Evolutionary conservation across 2,113 vertebrate species (phyloP), one percentile per base, ranked within the genome.

Genomic region (Xiphias gladius): DNA sequence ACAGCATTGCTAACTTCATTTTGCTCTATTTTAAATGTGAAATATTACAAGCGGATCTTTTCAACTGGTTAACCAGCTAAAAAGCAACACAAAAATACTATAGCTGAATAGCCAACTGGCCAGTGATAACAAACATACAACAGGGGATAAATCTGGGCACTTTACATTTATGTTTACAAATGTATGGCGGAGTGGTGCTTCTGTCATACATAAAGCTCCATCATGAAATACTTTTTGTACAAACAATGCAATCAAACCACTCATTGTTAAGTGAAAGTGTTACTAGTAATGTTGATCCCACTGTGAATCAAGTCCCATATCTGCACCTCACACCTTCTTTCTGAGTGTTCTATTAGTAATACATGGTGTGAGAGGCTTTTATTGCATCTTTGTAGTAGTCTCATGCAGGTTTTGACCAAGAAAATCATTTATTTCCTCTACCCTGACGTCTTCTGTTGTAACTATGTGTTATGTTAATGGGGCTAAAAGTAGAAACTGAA

Each of bases 281-380:
- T 35, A 61, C 69, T 26, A 30, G 14, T 32, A 50, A 19, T 59
- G 10, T 35, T 28, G 17, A 63, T 52, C 13, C 20, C n/a, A n/a
- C 11, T 68, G 54, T 74, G 37, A 62, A 67, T 54, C 55, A 70
- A 46, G 22, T 62, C 22, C 24, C 17, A 32, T 63, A 9, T 73
- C 73, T 19, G 26, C 32, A 66, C 50, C 22, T 26, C n/a, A 62
- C 26, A 43, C 22, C 30, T 43, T 5, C 46, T 46, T 76, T 64
- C n/a, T 50, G 19, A 80, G 67, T 1, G n/a, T 19, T 43, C n/a
- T 50, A 32, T 73, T 69, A 39, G 32, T 26, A 46, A 66, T 32
- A 81, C 46, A 14, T 54, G 26, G 6, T 59, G 39, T 62, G 43
- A 87, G 58, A 79, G 46, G 35, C 71, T 64, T 14, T 75, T 67